A percentile compares a stretch with the other conserved stretches of the same genome.
phyloP scores from a whole-genome alignment of 2,113 vertebrate species.

The Micronisus gabar region DNA sequence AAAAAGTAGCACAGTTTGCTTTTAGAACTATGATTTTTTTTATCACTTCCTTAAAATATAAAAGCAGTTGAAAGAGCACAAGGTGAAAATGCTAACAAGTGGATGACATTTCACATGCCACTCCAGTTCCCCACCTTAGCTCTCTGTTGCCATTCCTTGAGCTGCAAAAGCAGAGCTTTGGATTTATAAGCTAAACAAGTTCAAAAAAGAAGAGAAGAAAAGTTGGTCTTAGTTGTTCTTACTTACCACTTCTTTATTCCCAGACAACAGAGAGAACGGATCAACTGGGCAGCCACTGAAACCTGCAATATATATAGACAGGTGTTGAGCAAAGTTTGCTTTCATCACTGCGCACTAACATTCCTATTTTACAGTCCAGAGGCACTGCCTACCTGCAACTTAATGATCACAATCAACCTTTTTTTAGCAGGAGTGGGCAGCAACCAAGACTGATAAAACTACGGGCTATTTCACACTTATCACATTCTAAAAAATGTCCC shows the following conservation, averaged over 20 bases:
- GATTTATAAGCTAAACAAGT: not conserved
- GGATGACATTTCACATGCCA: not conserved
- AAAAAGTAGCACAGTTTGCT: not conserved
- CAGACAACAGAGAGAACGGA: slow-evolving; percentile 46
- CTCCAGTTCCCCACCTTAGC: not conserved
- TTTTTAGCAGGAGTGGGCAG: slow-evolving; percentile 46
- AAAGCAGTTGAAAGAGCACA: not conserved
- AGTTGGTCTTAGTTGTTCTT: slow-evolving; percentile 22
- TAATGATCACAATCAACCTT: slow-evolving; percentile 69
- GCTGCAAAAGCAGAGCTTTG: not conserved
- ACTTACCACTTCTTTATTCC: slow-evolving; percentile 74
- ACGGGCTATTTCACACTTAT: slow-evolving; percentile 26
- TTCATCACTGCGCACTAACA: slow-evolving; percentile 72
- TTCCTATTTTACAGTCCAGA: slow-evolving; percentile 70
- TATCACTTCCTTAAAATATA: not conserved
- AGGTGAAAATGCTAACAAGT: not conserved
- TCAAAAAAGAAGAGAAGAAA: not conserved
- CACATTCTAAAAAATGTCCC: slow-evolving; percentile 45
- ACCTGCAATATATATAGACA: slow-evolving; percentile 74
- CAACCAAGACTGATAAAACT: slow-evolving; percentile 16
- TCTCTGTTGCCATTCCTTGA: not conserved
- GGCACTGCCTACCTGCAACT: slow-evolving; percentile 74
- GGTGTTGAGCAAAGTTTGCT: slow-evolving; percentile 78
- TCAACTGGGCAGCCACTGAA: slow-evolving; percentile 42
- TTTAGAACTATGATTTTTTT: not conserved